Evolutionary conservation across 2,888 invertebrate species (phyloP).

Genomic region (Pecten maximus): DNA sequence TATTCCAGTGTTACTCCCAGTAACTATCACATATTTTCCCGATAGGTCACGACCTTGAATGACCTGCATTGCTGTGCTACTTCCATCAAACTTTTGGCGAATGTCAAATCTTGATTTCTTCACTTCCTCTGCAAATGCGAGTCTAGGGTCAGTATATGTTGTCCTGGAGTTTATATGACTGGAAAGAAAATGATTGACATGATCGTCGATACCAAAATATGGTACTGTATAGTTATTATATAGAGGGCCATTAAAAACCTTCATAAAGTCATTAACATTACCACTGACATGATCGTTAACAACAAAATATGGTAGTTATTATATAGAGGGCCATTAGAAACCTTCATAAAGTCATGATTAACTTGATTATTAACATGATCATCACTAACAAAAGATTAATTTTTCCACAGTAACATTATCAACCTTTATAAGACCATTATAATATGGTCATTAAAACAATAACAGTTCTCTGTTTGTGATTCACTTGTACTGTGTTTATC

Average conservation of each 20-base stretch:
- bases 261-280: not conserved
- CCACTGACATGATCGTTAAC: too few species aligned
- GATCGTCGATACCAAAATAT: not conserved
- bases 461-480: too few species aligned
- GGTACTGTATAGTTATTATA: not conserved
- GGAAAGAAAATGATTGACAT: slow-evolving; percentile 48
- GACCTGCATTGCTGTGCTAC: slow-evolving; percentile 91
- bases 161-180: slow-evolving; percentile 89
- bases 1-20: slow-evolving; percentile 96
- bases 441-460: too few species aligned
- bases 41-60: slow-evolving; percentile 94
- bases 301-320: too few species aligned
- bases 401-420: too few species aligned
- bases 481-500: too few species aligned
- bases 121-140: slow-evolving; percentile 90
- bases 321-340: not conserved
- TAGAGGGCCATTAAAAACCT: not conserved
- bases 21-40: slow-evolving; percentile 92
- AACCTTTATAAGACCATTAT: too few species aligned
- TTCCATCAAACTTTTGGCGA: slow-evolving; percentile 90
- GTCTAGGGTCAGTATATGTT: slow-evolving; percentile 94
- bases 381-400: too few species aligned
- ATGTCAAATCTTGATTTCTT: slow-evolving; percentile 65
- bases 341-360: not conserved
- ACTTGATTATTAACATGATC: too few species aligned